Conservation (phyloP, 2,113 vertebrate genomes). For the Colinus virginianus region DNA sequence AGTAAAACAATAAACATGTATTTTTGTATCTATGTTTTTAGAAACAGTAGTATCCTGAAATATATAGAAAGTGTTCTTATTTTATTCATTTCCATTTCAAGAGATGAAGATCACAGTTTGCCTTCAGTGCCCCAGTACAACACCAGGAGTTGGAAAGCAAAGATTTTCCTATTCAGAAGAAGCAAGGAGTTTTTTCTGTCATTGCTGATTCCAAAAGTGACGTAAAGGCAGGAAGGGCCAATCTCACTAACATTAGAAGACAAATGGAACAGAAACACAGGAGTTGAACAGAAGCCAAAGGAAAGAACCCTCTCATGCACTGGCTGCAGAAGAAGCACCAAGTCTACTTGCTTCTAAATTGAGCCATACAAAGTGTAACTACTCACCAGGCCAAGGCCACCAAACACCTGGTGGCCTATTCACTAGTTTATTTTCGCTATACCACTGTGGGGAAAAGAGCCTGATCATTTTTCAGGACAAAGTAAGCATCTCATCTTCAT, state of each 20-base stretch:
- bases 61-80: background rate
- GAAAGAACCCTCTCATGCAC: background rate
- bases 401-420: background rate
- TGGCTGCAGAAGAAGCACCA: background rate
- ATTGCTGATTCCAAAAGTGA: conserved; percentile 9
- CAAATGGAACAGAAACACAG: background rate
- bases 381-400: background rate
- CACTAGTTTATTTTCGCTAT: background rate
- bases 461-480: background rate
- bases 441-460: background rate
- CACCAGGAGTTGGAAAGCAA: background rate
- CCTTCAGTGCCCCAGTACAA: background rate
- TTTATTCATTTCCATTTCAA: background rate
- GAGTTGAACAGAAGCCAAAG: background rate
- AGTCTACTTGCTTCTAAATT: background rate
- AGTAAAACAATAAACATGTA: background rate
- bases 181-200: conserved; percentile 8
- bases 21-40: background rate
- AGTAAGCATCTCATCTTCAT: background rate
- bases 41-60: background rate
- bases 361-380: background rate
- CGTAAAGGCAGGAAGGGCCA: conserved; percentile 1
- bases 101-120: background rate
- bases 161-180: conserved; percentile 11
- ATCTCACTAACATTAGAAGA: background rate